Evolutionary conservation across 2,113 vertebrate genomes (phyloP).

Genomic region (Neogobius melanostomus): DNA sequence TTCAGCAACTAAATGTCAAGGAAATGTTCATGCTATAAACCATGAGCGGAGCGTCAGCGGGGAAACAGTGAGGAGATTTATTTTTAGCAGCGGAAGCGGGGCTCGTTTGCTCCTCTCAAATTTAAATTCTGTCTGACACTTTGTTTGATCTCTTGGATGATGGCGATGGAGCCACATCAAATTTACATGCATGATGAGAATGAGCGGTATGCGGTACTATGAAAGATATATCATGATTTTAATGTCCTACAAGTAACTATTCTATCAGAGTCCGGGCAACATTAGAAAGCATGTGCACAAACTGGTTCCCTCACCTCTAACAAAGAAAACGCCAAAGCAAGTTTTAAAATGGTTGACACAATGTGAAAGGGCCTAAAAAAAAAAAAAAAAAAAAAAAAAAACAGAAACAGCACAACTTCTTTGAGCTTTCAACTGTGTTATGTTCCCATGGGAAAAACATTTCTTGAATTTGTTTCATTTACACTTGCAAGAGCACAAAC

Average conservation of each 20-base stretch:
- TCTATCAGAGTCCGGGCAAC: slow-evolving; percentile 25
- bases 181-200: slow-evolving; percentile 25
- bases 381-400: too few species aligned
- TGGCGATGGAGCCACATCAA: slow-evolving; percentile 11
- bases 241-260: slow-evolving; percentile 30
- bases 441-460: too few species aligned
- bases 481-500: too few species aligned
- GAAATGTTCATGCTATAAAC: slow-evolving; percentile 12
- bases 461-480: too few species aligned
- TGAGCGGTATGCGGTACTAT: slow-evolving; percentile 28
- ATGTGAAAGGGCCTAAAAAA: too few species aligned
- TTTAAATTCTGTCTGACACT: slow-evolving; percentile 35
- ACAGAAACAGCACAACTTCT: too few species aligned
- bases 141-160: slow-evolving; percentile 12
- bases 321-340: too few species aligned
- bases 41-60: slow-evolving; percentile 7
- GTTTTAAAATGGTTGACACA: slow-evolving; percentile 11
- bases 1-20: slow-evolving; percentile 22
- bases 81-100: slow-evolving; percentile 18
- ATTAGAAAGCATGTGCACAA: too few species aligned
- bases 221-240: slow-evolving; percentile 39
- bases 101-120: slow-evolving; percentile 24
- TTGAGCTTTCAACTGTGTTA: too few species aligned
- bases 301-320: too few species aligned
- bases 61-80: slow-evolving; percentile 13